These are phyloP conservation scores for Scotopteryx bipunctaria DNA, from an alignment of 2,888 invertebrate species.

Conservation along the genomic window DNA sequence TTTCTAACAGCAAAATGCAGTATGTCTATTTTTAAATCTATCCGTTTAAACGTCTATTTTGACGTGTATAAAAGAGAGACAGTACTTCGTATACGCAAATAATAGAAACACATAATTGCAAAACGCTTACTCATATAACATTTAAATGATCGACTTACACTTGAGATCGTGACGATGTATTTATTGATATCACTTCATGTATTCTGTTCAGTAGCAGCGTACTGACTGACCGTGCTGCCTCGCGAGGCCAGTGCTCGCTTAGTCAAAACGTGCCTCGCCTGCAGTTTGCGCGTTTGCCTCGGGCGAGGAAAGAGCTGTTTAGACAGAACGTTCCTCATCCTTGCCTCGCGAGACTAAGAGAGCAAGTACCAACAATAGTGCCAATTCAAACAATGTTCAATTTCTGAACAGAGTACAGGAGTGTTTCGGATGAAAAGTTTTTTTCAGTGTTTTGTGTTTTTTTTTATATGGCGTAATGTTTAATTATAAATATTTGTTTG, in stretches of 20 bases:
- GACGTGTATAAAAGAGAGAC: slow-evolving; percentile 22
- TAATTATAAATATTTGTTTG: slow-evolving; percentile 19
- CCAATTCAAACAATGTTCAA: no score
- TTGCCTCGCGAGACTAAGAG: no score
- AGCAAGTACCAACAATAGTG: no score
- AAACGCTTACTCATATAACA: slow-evolving; percentile 7
- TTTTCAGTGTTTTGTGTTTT: slow-evolving; percentile 12
- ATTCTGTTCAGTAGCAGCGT: slow-evolving; percentile 7
- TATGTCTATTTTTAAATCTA: slow-evolving; percentile 2
- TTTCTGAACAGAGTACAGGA: slow-evolving; percentile 5
- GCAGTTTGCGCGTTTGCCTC: no score
- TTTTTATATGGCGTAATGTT: slow-evolving; percentile 9
- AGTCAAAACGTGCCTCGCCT: no score
- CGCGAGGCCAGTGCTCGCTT: no score
- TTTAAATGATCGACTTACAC: slow-evolving; percentile 55
- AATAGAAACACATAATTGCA: slow-evolving; percentile 7
- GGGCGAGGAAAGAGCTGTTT: no score
- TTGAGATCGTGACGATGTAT: slow-evolving; percentile 75
- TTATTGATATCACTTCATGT: slow-evolving; percentile 43
- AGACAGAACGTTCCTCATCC: no score
- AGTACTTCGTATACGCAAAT: slow-evolving; percentile 31
- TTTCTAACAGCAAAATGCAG: slow-evolving; percentile 16
- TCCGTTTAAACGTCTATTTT: slow-evolving; percentile 14
- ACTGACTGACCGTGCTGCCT: no score
- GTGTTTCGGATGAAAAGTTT: slow-evolving; percentile 2